Base-by-base conservation (phyloP, 2,888 invertebrate species). In the Drosophila suboccidentalis region DNA sequence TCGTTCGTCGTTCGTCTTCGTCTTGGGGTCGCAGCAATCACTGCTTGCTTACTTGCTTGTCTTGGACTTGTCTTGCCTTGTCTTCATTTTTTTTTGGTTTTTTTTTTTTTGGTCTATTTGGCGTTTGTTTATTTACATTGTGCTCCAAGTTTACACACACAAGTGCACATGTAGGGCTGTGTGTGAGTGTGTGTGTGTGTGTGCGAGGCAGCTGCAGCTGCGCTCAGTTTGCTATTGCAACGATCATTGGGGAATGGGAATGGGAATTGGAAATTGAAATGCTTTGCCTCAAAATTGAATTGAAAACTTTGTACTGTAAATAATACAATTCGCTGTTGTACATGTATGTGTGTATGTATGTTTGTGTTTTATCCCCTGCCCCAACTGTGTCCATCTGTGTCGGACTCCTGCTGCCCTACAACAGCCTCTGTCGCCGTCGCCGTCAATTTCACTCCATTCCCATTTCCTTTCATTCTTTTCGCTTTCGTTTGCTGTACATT, bases 111-210 rank as follows among this genome's bases (percentile, higher is more conserved):
- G 44, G 66, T 71, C 71, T 79, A 71, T 58, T 76, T 81, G 82
- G 66, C 82, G 84, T 89, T 84, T 84, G 84, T 84, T 84, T 84
- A 89, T 84, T 84, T 84, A 84, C 89, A 87, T 87, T 87, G 87
- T 63, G 82, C 82, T 87, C 59, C 70, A 89, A 84, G 84, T 89
- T 87, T 72, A 84, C 89, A 73, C 78, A 80, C 75, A 84, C 73
- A 76, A 29, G 44, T 32, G 29, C 63, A 57, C 22, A 26, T 36
- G 51, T 70, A 67, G 59, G 61, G 66, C 46, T 65, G 13, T 38
- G 34, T 64, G 53, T 43, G n/a, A n/a, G 39, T 54, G 38, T 57
- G 46, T 67, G 49, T 72, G 69, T 73, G 38, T 41, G 43, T 59
- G 62, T 44, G 22, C 41, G 59, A 34, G 55, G 65, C 64, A 65